A percentile compares a stretch with the other conserved stretches of the same genome.
These are phyloP conservation scores for Heliconius aoede DNA, from an alignment of 2,888 invertebrate genomes.

Conservation along the genomic window DNA sequence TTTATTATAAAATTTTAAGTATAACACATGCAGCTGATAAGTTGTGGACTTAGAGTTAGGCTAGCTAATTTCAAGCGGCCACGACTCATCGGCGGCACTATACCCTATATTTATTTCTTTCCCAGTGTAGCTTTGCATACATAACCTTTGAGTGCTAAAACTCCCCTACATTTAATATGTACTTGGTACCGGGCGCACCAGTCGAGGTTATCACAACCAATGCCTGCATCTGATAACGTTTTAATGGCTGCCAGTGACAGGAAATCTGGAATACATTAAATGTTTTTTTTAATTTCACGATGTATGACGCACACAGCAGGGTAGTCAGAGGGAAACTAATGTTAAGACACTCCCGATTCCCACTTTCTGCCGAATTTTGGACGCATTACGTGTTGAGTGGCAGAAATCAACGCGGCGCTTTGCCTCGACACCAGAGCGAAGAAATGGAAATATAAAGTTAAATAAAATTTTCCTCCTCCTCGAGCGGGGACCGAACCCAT, in stretches of 20 bases:
- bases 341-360: too few relatives aligned
- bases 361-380: too few relatives aligned
- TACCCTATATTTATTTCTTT: constrained; percentile 45
- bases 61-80: not conserved
- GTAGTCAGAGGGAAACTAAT: too few relatives aligned
- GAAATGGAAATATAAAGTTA: too few relatives aligned
- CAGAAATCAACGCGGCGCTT: too few relatives aligned
- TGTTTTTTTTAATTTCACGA: too few relatives aligned
- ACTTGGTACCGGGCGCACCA: constrained; percentile 95
- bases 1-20: constrained; percentile 9
- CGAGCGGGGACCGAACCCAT: too few relatives aligned
- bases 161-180: constrained; percentile 95
- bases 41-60: not conserved
- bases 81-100: not conserved
- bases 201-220: constrained; percentile 80
- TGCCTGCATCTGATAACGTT: constrained; percentile 78
- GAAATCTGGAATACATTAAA: constrained; percentile 64
- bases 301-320: too few relatives aligned
- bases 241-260: constrained; percentile 79
- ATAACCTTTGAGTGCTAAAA: constrained; percentile 95
- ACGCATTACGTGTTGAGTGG: too few relatives aligned
- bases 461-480: too few relatives aligned
- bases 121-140: constrained; percentile 81
- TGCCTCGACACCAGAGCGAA: too few relatives aligned
- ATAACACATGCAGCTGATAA: not conserved